Evolutionary conservation across 2,113 vertebrate species (phyloP).

Genomic region (Heterocephalus glaber): DNA sequence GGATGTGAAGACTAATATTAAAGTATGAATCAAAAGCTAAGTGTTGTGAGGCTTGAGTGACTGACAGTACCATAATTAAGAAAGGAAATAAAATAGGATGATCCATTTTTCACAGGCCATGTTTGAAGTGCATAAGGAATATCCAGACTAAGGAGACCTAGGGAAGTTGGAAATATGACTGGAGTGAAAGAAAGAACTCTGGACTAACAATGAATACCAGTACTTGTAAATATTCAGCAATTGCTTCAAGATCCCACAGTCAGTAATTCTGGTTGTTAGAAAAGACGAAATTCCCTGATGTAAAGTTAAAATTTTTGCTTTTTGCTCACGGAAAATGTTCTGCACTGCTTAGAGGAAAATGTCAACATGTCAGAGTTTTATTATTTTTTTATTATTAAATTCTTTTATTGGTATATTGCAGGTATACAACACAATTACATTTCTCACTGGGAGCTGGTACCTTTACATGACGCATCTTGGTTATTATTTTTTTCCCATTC

Average conservation of each 20-base stretch:
- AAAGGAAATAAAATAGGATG: not conserved
- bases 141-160: not conserved
- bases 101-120: not conserved
- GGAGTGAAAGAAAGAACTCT: not conserved
- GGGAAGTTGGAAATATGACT: not conserved
- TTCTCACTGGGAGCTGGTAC: no score
- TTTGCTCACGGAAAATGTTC: not conserved
- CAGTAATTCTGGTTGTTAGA: conserved; percentile 14
- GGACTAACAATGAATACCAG: not conserved
- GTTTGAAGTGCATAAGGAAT: not conserved
- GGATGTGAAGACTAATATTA: not conserved
- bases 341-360: conserved; percentile 9
- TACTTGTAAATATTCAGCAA: not conserved
- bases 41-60: not conserved
- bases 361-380: not conserved
- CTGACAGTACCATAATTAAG: not conserved
- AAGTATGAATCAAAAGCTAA: not conserved
- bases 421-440: no score
- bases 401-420: no score
- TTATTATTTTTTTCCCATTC: no score
- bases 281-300: conserved; percentile 45
- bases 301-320: conserved; percentile 8
- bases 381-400: no score
- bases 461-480: no score
- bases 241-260: conserved; percentile 27